Evolutionary conservation across 2,113 vertebrate genomes (phyloP), one percentile per base, ranked within the genome.

Genomic region (Amphilophus citrinellus): DNA sequence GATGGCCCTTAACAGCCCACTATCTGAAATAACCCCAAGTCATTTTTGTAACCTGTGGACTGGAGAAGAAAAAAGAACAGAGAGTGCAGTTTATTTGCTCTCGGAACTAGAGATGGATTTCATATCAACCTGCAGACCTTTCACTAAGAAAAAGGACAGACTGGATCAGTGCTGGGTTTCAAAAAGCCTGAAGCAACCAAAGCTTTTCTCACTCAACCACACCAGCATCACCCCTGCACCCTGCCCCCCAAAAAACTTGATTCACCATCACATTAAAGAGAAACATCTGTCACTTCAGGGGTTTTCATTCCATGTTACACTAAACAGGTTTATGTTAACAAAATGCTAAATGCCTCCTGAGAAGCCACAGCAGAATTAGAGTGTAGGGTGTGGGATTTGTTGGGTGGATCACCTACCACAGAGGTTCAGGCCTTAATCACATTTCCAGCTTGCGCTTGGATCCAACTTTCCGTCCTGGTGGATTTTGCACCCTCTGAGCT

Each of bases 311-410:
- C 37, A 65, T 76, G 89, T 92, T 92, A 94, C 93, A 86, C 85
- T 91, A 91, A 94, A 95, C 80, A 86, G 94, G 93, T 94, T 96
- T 95, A 95, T 82, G 88, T 90, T 88, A 88, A 94, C 91, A 91
- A 92, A 94, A 95, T 82, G 87, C 87, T 87, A 85, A 90, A 91
- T 61, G 71, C 91, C 91, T 94, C 94, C 86, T 35, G 86, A 83
- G 94, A 90, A 94, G 71, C 78, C 76, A 24, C 42, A 5, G 75
- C 86, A 84, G 90, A 89, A 84, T 84, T 17, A 83, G 18, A 27
- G 88, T 32, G 65, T 68, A 60, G 79, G 50, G 73, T 87, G 15
- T 77, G 80, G 90, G 91, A 76, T 90, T 88, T 86, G 87, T 83
- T 85, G 73, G 79, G 80, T 83, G 84, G 84, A 88, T 91, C 86